Evolutionary conservation across 2,113 vertebrate species (phyloP).

Genomic region (Halcyon malimbica): DNA sequence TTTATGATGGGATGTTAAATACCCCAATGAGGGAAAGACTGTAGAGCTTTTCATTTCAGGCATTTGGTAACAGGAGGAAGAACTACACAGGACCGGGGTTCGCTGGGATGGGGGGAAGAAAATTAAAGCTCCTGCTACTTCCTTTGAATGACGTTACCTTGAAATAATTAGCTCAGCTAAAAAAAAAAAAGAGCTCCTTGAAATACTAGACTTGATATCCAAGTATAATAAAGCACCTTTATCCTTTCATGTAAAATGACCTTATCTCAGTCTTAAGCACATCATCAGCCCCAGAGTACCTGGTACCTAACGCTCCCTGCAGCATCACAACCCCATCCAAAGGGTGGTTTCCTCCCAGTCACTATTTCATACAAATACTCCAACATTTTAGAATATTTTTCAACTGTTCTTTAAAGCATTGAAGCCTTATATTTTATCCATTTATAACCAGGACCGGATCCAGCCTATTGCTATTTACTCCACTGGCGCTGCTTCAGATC

Average conservation of each 20-base stretch:
- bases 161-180: not conserved
- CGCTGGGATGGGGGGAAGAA: not conserved
- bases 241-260: not conserved
- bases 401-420: not conserved
- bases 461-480: not conserved
- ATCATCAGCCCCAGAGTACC: not conserved
- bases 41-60: not conserved
- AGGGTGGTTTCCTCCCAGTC: not conserved
- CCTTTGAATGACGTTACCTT: not conserved
- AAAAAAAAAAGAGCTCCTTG: not conserved
- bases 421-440: not conserved
- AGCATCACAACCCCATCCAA: accelerated
- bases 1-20: not conserved
- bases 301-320: not conserved
- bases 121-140: slow-evolving; percentile 1
- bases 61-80: not conserved
- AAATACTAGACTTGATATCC: not conserved
- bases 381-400: not conserved
- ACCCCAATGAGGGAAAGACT: not conserved
- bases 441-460: not conserved
- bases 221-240: not conserved
- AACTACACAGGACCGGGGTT: not conserved
- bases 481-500: accelerated
- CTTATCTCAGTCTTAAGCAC: not conserved
- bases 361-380: not conserved